Conservation (phyloP, 2,113 vertebrate species). For the Dromaius novaehollandiae region DNA sequence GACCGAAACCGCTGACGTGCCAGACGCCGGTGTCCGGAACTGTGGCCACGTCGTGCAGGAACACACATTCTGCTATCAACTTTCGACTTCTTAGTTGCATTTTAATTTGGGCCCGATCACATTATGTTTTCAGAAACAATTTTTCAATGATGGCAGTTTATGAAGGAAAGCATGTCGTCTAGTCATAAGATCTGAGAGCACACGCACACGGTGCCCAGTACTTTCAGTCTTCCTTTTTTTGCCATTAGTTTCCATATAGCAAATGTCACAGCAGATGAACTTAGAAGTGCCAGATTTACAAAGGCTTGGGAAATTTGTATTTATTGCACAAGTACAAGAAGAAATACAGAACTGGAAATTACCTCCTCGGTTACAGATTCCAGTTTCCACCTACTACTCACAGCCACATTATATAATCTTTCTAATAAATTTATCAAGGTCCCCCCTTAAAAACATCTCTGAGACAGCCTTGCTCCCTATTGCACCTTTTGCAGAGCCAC, state of each 20-base stretch:
- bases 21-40: fast-evolving
- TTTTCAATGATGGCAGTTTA: not conserved
- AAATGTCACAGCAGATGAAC: not conserved
- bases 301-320: not conserved
- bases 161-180: not conserved
- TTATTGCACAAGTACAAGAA: conserved; percentile 10
- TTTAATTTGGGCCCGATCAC: not conserved
- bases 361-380: not conserved
- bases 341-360: not conserved
- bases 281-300: not conserved
- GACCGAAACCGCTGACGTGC: not conserved
- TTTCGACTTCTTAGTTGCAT: not conserved
- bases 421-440: not conserved
- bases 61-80: not conserved
- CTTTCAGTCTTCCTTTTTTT: not conserved
- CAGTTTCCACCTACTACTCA: not conserved
- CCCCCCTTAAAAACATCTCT: not conserved
- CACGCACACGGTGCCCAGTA: not conserved
- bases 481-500: not conserved
- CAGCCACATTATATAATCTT: not conserved
- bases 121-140: not conserved
- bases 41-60: not conserved
- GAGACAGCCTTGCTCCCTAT: not conserved
- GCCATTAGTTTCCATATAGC: not conserved
- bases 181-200: not conserved